These are phyloP conservation scores for Cyclargus thomasi DNA, from an alignment of 1,140 invertebrate species.

Conservation along the genomic window DNA sequence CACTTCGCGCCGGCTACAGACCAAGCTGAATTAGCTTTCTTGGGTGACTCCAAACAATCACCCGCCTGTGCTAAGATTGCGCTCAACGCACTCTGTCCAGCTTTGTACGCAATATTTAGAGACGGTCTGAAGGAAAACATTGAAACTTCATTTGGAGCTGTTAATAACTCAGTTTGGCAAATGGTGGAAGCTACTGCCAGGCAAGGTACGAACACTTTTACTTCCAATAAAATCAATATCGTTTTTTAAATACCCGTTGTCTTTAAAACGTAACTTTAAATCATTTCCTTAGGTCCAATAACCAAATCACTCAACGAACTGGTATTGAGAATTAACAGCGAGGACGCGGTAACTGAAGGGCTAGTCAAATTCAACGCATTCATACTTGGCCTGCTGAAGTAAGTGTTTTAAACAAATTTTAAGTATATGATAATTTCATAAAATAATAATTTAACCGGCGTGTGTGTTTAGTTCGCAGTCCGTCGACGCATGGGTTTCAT, in stretches of 20 bases:
- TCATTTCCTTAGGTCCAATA: slow-evolving; percentile 77
- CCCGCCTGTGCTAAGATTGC: slow-evolving; percentile 82
- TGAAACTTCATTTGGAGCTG: slow-evolving; percentile 89
- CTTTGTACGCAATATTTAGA: slow-evolving; percentile 88
- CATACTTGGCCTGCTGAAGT: slow-evolving; percentile 92
- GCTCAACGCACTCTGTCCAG: slow-evolving; percentile 85
- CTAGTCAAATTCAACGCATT: slow-evolving; percentile 93
- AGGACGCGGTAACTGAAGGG: slow-evolving; percentile 88
- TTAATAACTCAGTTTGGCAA: slow-evolving; percentile 92
- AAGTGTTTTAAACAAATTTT: slow-evolving; percentile 55
- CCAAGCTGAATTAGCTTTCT: slow-evolving; percentile 73
- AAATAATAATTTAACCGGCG: not conserved
- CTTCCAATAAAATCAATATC: not conserved
- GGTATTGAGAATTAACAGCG: slow-evolving; percentile 88
- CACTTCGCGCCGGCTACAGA: slow-evolving; percentile 76
- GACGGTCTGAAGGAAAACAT: slow-evolving; percentile 88
- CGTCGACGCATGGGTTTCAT: slow-evolving; percentile 90
- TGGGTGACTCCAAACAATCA: slow-evolving; percentile 76
- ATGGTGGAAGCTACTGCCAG: slow-evolving; percentile 91
- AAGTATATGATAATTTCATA: not conserved
- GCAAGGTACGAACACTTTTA: slow-evolving; percentile 75
- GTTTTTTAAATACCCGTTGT: not conserved
- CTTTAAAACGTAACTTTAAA: not conserved
- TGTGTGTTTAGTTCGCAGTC: slow-evolving; percentile 80
- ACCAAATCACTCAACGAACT: slow-evolving; percentile 91